Percentiles rank a stretch among this genome's conserved stretches.
phyloP scores from a whole-genome alignment of 2,797 vertebrate species.

The Columba guinea region DNA sequence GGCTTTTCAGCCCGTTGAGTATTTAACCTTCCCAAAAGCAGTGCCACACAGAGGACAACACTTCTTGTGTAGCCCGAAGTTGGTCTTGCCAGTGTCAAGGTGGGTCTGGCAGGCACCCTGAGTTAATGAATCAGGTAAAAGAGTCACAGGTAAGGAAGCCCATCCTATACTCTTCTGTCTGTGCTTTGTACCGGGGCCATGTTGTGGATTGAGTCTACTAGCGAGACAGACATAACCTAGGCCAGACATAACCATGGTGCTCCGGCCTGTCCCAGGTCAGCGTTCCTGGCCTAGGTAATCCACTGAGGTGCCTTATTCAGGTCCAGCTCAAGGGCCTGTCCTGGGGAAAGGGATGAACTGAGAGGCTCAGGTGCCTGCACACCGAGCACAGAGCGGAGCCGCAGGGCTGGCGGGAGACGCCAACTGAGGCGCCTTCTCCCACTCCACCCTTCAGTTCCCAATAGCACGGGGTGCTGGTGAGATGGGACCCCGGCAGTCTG shows the following conservation, averaged over 20 bases:
- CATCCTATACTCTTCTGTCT: not conserved
- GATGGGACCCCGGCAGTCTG: not conserved
- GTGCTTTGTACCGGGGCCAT: not conserved
- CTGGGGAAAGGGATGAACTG: not conserved
- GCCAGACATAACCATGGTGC: not conserved
- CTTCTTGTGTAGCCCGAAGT: fast-evolving
- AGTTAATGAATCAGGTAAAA: not conserved
- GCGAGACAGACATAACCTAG: not conserved
- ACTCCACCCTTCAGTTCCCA: not conserved
- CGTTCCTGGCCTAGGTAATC: not conserved
- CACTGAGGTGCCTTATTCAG: not conserved
- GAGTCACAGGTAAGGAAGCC: not conserved
- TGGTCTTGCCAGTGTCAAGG: not conserved
- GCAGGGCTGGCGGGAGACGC: not conserved
- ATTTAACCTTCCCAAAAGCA: not conserved
- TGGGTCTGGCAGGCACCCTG: not conserved
- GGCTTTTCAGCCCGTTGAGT: not conserved
- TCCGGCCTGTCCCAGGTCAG: not conserved
- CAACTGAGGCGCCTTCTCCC: not conserved
- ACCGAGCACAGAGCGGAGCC: not conserved
- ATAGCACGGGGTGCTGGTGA: not conserved
- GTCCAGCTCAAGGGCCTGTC: not conserved
- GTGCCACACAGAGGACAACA: not conserved
- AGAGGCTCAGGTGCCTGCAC: not conserved
- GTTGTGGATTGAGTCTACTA: not conserved